Conservation (phyloP, 2,797 vertebrate species). For the Thripadectes ignobilis region DNA sequence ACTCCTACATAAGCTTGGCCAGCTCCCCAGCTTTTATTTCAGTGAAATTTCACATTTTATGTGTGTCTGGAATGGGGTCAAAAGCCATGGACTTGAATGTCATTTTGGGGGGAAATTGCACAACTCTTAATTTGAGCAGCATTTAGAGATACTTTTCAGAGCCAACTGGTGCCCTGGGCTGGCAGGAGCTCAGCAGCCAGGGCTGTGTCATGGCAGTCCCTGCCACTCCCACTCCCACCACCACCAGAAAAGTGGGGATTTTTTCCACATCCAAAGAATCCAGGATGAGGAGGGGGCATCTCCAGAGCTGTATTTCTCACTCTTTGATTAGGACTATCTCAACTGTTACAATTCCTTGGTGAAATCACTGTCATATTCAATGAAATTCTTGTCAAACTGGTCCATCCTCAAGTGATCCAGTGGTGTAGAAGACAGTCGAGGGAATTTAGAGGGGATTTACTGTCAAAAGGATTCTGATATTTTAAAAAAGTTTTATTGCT, state of each 20-base stretch:
- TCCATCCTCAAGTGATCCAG: neutral
- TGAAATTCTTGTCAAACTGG: neutral
- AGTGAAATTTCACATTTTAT: neutral
- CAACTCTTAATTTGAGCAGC: neutral
- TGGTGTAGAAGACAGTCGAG: neutral
- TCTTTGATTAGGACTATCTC: neutral
- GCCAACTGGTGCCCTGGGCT: neutral
- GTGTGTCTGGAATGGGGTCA: neutral
- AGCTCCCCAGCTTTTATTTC: neutral
- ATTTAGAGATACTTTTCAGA: neutral
- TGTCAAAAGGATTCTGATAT: neutral
- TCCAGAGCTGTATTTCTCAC: neutral
- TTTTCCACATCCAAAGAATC: neutral
- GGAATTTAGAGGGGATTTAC: neutral
- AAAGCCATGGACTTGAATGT: neutral
- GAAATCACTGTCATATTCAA: neutral
- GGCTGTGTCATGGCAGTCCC: fast-evolving
- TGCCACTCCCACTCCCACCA: neutral
- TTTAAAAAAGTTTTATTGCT: neutral
- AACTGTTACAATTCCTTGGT: neutral
- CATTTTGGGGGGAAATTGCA: neutral
- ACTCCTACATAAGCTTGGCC: neutral
- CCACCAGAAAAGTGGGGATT: neutral
- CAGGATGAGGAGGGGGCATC: neutral
- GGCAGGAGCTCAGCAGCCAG: neutral